Conservation (phyloP, 2,888 invertebrate species). For the Geotrupes spiniger region DNA sequence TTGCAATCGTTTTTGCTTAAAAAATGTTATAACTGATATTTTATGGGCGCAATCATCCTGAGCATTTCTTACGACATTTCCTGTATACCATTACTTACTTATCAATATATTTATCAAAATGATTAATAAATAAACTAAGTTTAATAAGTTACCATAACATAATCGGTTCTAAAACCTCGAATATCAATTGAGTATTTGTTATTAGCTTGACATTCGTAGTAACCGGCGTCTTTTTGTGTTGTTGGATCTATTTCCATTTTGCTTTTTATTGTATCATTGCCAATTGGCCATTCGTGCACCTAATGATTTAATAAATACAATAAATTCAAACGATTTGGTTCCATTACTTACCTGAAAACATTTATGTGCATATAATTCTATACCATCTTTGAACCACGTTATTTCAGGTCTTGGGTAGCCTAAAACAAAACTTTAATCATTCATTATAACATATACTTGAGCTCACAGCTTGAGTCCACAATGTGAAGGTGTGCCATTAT, state of each 20-base stretch:
- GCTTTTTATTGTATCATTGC: constrained; percentile 64
- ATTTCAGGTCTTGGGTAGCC: constrained; percentile 69
- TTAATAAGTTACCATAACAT: constrained; percentile 51
- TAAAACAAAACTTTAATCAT: too few species aligned
- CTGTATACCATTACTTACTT: too few species aligned
- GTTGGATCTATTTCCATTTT: constrained; percentile 75
- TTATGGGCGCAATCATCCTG: too few species aligned
- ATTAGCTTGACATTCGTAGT: constrained; percentile 70
- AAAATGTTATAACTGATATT: too few species aligned
- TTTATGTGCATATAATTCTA: constrained; percentile 69
- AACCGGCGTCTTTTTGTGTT: constrained; percentile 69
- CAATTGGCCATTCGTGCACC: constrained; percentile 67
- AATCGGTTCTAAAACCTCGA: constrained; percentile 65
- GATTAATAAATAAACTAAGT: too few species aligned
- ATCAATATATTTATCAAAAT: too few species aligned
- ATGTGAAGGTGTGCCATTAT: too few species aligned
- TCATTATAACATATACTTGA: too few species aligned
- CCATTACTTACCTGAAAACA: constrained; percentile 59
- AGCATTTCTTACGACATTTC: too few species aligned
- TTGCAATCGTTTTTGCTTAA: too few species aligned
- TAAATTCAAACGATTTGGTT: too few species aligned
- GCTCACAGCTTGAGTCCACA: too few species aligned
- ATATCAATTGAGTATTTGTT: constrained; percentile 69
- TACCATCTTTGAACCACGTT: constrained; percentile 75
- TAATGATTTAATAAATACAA: constrained; percentile 43